These are phyloP conservation scores for Melanostoma scalare DNA, from an alignment of 2,888 invertebrate species.

Conservation along the genomic window DNA sequence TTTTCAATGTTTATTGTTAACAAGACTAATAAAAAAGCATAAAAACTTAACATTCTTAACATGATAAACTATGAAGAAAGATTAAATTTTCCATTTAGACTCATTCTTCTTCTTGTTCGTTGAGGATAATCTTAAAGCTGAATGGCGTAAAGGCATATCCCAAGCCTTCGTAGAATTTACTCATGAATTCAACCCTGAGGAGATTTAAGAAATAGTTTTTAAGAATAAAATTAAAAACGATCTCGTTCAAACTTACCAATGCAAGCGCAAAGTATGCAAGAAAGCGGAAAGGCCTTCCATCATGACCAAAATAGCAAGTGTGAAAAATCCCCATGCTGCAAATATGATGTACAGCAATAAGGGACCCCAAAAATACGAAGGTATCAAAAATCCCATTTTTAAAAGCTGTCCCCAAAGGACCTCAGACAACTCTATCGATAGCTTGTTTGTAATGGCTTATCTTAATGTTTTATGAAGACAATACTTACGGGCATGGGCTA, in stretches of 20 bases:
- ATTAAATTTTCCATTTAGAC: background rate
- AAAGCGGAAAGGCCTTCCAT: slow-evolving; percentile 99
- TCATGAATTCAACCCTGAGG: slow-evolving; percentile 96
- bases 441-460: background rate
- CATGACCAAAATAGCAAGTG: slow-evolving; percentile 96
- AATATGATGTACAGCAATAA: slow-evolving; percentile 92
- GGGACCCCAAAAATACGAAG: slow-evolving; percentile 86
- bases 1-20: too few relatives aligned
- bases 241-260: slow-evolving; percentile 87
- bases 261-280: slow-evolving; percentile 97
- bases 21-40: too few relatives aligned
- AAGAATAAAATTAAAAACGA: background rate
- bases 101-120: slow-evolving; percentile 83
- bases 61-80: too few relatives aligned
- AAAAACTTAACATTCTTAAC: too few relatives aligned
- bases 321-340: slow-evolving; percentile 94
- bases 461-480: background rate
- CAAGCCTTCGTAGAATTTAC: slow-evolving; percentile 93
- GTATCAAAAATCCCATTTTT: slow-evolving; percentile 87
- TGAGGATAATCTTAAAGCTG: slow-evolving; percentile 89
- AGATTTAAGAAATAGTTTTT: background rate
- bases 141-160: slow-evolving; percentile 93
- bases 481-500: slow-evolving; percentile 95
- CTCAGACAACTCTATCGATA: slow-evolving; percentile 88
- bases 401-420: slow-evolving; percentile 98